Evolutionary conservation across 2,888 invertebrate genomes (phyloP), one percentile per base, ranked within the genome.

Genomic region (Hydriomena furcata): DNA sequence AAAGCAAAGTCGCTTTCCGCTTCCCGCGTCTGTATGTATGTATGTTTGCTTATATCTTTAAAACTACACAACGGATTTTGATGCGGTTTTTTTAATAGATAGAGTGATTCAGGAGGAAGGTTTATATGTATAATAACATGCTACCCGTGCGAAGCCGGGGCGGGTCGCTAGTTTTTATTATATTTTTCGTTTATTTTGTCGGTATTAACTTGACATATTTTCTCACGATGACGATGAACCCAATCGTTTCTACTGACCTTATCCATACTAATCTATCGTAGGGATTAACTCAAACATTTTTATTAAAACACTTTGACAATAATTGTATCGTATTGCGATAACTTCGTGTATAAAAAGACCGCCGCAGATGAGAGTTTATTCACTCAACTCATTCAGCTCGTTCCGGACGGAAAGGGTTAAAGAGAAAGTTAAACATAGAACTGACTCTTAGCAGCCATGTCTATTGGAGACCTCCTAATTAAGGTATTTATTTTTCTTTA

Each of bases 301-400:
- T 74, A 78, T 69, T 73, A 76, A 73, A 81, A 70, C 68, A 73
- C 70, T 71, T 63, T 48, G 63, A 71, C 68, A 73, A n/a, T n/a
- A n/a, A 75, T 78, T 69, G 72, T 70, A 61, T 65, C 54, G 63
- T 68, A 68, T 71, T 70, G 63, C 65, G 79, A 80, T 81, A 38
- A 52, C 60, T 63, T 65, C 51, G 21, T 58, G 71, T 86, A 87
- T 85, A 86, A 84, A 84, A 80, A 74, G 77, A 65, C 62, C 38
- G 55, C 50, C 48, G 6, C 38, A 52, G 52, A 48, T 40, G 36
- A 47, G 47, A 58, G 64, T 50, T 54, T 43, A 61, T 71, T 76
- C 79, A 82, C n/a, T n/a, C 61, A 71, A 65, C n/a, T n/a, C n/a
- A 66, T 58, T 37, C 17, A 7, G 28, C 34, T 12, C 38, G 28